Base-by-base conservation (phyloP, 2,113 vertebrate species). In the Tragulus kanchil region DNA sequence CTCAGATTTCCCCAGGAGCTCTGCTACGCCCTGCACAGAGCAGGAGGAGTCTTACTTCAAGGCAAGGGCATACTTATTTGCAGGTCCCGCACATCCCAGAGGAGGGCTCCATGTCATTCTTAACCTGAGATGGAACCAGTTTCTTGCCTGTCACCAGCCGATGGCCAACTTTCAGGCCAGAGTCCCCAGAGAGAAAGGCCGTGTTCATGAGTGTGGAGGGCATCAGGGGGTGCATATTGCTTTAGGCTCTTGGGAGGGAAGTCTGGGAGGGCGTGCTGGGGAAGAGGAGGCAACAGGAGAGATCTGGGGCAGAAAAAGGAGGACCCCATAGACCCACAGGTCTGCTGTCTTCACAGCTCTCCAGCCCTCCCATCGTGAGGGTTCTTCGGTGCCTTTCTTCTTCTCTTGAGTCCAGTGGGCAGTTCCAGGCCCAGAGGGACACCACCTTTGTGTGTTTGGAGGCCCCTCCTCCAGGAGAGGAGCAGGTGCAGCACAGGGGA, bases 291-390 rank as follows among this genome's bases (percentile, higher is more conserved):
- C 7, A n/a, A 19, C 23, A n/a, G 31, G 26, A 28, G 52, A 28
- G 3, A 54, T 16, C 3, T 3, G 9, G 31, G 10, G 15, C 11
- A 14, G n/a, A 15, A 45, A 10, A 4, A 52, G 1, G n/a, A 52
- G 2, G 15, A 14, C 15, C 7, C 31, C 12, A 3, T 1, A 26
- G 23, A 13, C 23, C 5, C 14, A 12, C 0, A 7, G 65, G 23
- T 54, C 15, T 64, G 1, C n/a, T 86, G 10, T 48, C 67, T 73
- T 64, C 56, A 8, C 2, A 31, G 45, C 11, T 0, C 26, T 17
- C 6, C 15, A 3, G 2, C 5, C 13, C 6, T 75, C 69, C 45
- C 16, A n/a, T 54, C 19, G 19, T 14, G 1, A 64, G 23, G 50
- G 15, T 26, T 54, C 31, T 15, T 48, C 25, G 58, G 15, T n/a